phyloP scores from a whole-genome alignment of 2,113 vertebrate genomes.

The Poeciliopsis occidentalis region DNA sequence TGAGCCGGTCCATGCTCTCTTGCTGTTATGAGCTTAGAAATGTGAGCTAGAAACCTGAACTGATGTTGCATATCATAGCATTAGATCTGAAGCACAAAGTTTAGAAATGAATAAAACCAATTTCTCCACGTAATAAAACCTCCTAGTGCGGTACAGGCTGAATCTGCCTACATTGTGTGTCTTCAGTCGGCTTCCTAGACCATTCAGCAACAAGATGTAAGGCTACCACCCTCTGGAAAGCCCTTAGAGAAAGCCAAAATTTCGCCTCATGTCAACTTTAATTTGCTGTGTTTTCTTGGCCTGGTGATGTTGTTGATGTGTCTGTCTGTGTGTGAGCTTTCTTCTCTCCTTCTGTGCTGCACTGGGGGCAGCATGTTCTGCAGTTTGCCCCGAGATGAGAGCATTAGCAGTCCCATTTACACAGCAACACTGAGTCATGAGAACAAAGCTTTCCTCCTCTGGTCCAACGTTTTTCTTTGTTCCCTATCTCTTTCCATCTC shows the following conservation, averaged over 20 bases:
- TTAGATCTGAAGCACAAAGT: not conserved
- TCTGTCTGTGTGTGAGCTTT: slow-evolving; percentile 14
- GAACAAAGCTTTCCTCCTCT: slow-evolving; percentile 55
- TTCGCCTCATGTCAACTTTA: slow-evolving; percentile 46
- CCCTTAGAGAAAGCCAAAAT: slow-evolving; percentile 53
- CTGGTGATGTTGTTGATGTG: slow-evolving; percentile 45
- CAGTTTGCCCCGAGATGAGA: slow-evolving; percentile 55
- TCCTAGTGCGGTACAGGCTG: not conserved
- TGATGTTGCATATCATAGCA: not conserved
- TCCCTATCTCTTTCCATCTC: slow-evolving; percentile 32
- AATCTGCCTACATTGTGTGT: slow-evolving; percentile 20
- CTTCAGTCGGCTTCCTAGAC: slow-evolving; percentile 28
- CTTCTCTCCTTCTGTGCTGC: slow-evolving; percentile 25
- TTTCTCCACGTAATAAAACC: slow-evolving; percentile 3
- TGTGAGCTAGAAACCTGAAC: slow-evolving; percentile 6
- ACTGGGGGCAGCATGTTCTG: slow-evolving; percentile 56
- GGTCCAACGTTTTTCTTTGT: slow-evolving; percentile 24
- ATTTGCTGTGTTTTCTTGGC: slow-evolving; percentile 56
- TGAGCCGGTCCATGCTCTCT: not conserved
- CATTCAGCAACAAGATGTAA: slow-evolving; percentile 41
- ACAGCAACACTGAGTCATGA: slow-evolving; percentile 68
- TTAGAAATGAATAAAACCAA: slow-evolving; percentile 4
- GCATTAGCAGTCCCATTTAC: slow-evolving; percentile 58
- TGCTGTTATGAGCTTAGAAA: not conserved
- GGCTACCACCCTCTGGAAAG: slow-evolving; percentile 53